These are phyloP conservation scores for Sebastes aleutianus DNA, from an alignment of 2,797 vertebrate genomes.

Conservation along the genomic window DNA sequence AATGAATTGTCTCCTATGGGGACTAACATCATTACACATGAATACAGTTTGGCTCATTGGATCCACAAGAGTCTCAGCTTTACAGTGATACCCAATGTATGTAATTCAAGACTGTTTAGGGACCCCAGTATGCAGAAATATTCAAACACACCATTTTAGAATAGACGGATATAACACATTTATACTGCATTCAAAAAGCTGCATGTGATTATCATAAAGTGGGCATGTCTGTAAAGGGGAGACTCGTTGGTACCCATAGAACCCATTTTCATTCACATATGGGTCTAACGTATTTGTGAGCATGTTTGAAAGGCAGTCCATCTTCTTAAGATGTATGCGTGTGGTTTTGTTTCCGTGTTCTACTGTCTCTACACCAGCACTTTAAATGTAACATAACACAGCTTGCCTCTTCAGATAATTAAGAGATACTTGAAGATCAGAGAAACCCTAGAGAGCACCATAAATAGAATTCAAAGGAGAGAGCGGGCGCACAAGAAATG, in stretches of 20 bases:
- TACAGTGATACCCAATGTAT: too few relatives aligned
- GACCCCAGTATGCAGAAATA: too few relatives aligned
- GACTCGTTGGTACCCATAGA: too few relatives aligned
- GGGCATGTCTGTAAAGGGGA: fast-evolving
- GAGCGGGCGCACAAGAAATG: background rate
- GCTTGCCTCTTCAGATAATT: conserved; percentile 62
- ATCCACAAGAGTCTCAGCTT: too few relatives aligned
- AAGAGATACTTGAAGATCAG: conserved; percentile 53
- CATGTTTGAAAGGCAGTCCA: background rate
- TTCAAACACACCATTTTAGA: too few relatives aligned
- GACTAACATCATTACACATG: too few relatives aligned
- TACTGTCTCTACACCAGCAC: conserved; percentile 4
- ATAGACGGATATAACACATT: too few relatives aligned
- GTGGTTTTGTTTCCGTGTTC: background rate
- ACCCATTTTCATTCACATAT: too few relatives aligned
- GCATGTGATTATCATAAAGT: too few relatives aligned
- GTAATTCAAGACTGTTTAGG: fast-evolving
- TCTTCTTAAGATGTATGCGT: background rate
- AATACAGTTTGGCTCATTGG: too few relatives aligned
- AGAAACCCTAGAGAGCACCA: conserved; percentile 12
- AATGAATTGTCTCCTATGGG: fast-evolving
- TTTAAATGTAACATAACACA: conserved; percentile 27
- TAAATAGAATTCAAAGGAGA: conserved; percentile 22
- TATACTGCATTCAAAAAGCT: fast-evolving
- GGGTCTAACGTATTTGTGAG: background rate